phyloP scores from a whole-genome alignment of 2,888 invertebrate species.

The Coleophora deauratella region DNA sequence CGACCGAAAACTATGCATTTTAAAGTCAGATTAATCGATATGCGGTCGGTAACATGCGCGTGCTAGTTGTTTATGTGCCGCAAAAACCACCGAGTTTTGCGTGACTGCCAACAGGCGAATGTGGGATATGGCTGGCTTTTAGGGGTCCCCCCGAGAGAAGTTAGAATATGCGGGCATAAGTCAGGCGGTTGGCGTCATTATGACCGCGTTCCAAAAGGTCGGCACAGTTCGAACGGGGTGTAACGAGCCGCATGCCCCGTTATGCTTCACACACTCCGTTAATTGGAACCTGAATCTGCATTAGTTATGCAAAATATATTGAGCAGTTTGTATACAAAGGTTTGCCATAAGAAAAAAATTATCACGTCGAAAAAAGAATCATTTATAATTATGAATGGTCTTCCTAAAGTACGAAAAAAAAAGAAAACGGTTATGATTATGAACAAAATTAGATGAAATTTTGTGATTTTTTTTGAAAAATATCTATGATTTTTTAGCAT shows the following conservation, averaged over 20 bases:
- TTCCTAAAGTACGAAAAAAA: too few relatives aligned
- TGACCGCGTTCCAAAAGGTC: slow-evolving; percentile 56
- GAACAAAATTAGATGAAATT: too few relatives aligned
- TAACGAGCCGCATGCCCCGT: slow-evolving; percentile 53
- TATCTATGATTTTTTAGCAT: background rate
- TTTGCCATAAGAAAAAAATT: too few relatives aligned
- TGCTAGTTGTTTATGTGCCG: slow-evolving; percentile 66
- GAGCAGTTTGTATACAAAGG: too few relatives aligned
- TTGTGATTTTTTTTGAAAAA: too few relatives aligned
- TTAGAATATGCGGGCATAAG: slow-evolving; percentile 52
- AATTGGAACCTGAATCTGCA: slow-evolving; percentile 36
- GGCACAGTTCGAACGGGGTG: slow-evolving; percentile 54
- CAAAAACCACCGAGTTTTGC: slow-evolving; percentile 65
- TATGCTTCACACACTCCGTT: slow-evolving; percentile 48
- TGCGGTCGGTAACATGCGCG: slow-evolving; percentile 56
- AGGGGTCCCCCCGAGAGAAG: slow-evolving; percentile 59
- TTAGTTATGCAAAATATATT: too few relatives aligned
- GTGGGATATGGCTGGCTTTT: slow-evolving; percentile 49
- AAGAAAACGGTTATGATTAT: too few relatives aligned
- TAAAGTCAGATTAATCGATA: slow-evolving; percentile 66
- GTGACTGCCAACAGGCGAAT: slow-evolving; percentile 55
- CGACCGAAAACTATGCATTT: slow-evolving; percentile 63
- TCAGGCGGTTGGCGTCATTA: slow-evolving; percentile 49
- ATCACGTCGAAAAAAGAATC: too few relatives aligned
- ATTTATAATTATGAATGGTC: too few relatives aligned